Percentiles rank a stretch among this genome's conserved stretches.
Evolutionary conservation across 2,888 invertebrate species (phyloP).

Genomic region (Ceratothoa steindachneri): DNA sequence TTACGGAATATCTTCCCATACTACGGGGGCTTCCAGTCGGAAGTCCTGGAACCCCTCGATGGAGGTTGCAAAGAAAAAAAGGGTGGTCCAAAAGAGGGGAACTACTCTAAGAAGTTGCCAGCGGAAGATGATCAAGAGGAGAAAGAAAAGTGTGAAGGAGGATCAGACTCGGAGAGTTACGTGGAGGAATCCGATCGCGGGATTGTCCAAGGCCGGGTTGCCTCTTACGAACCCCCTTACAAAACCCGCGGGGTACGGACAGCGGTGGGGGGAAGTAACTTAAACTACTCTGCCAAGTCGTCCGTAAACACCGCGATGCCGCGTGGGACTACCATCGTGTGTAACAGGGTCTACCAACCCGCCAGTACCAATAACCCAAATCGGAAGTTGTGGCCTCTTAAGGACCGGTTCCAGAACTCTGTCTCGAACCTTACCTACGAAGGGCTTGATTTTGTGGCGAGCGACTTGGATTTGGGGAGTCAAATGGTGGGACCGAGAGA

Average conservation of each 20-base stretch:
- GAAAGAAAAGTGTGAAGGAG: neutral
- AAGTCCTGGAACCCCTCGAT: too few species aligned
- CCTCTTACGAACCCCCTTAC: neutral
- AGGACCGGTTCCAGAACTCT: neutral
- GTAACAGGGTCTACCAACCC: neutral
- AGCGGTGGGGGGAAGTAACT: neutral
- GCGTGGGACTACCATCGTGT: neutral
- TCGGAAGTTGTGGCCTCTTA: neutral
- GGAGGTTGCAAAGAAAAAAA: too few species aligned
- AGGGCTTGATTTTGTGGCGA: neutral
- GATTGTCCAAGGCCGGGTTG: neutral
- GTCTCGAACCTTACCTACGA: neutral
- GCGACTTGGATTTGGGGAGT: neutral
- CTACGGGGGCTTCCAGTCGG: neutral
- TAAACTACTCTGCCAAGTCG: neutral
- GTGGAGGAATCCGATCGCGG: neutral
- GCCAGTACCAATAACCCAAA: neutral
- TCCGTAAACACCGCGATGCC: neutral
- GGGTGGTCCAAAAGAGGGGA: neutral
- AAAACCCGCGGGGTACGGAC: neutral
- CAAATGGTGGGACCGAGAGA: neutral
- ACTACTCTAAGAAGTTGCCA: neutral
- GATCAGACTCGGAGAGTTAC: neutral
- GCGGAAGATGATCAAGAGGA: neutral
- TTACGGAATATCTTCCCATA: neutral